Evolutionary conservation across 2,888 invertebrate species (phyloP), one percentile per base, ranked within the genome.

Genomic region (Chymomyza caudatula): DNA sequence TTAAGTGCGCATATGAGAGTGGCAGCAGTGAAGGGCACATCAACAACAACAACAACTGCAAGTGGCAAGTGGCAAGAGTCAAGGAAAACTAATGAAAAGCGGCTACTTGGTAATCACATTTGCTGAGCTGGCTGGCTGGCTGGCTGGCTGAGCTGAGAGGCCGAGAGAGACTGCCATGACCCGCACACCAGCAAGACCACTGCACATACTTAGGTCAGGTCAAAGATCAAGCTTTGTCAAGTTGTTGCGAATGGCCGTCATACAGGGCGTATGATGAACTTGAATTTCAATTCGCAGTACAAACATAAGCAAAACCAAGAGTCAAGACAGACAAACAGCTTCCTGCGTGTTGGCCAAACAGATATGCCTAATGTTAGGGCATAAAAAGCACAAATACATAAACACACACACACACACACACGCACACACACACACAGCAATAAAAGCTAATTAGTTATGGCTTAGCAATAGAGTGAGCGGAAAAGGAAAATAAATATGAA

Each of bases 61-160:
- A 44, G 63, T 49, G 61, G 61, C 60, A 71, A 61, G 56, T 63
- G 62, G 61, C 44, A 23, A 49, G 47, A 58, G 43, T 56, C 51
- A 29, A 11, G 63, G 22, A 51, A 37, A 37, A 19, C 47, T 17
- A 47, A 53, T 67, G 69, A 56, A n/a, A 37, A 29, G 61, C 62
- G 57, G 70, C 51, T 59, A 52, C 59, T 60, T 66, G 76, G 67
- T 75, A 77, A 77, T 77, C 77, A 75, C 66, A 67, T 78, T 76
- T 70, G 64, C 19, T 51, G 51, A 51, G 47, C 47, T 47, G 47
- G n/a, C 47, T 8, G 47, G 17, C 37, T 37, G 37, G 11, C 5
- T 37, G 37, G 47, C 47, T 17, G 47, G n/a, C 47, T 2, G 3
- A 47, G 60, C 51, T 62, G 70, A 29, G 55, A 15, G 54, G 54